A percentile compares a stretch with the other conserved stretches of the same genome.
phyloP scores from a whole-genome alignment of 2,113 vertebrate genomes.

The Zingel zingel region DNA sequence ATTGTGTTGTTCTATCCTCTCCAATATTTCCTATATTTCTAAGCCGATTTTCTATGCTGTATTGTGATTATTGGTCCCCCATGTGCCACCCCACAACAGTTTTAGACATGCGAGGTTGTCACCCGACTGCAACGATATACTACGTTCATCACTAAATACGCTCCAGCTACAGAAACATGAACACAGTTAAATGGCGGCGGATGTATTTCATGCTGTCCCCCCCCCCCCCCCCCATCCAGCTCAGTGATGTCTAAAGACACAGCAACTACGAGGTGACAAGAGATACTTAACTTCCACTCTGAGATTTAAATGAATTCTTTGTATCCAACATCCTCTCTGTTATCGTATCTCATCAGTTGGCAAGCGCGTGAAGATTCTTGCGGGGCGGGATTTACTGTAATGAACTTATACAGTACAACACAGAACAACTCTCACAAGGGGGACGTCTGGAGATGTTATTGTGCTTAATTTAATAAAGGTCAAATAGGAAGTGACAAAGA shows the following conservation, averaged over 20 bases:
- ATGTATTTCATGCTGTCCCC: background rate
- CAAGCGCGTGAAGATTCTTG: slow-evolving; percentile 62
- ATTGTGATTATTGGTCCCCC: no score
- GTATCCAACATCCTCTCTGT: slow-evolving; percentile 40
- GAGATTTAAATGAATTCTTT: slow-evolving; percentile 74
- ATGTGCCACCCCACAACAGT: no score
- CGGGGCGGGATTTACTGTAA: slow-evolving; percentile 74
- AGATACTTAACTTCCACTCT: slow-evolving; percentile 50
- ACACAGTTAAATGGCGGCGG: background rate
- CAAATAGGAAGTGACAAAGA: slow-evolving; percentile 71
- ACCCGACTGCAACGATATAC: no score
- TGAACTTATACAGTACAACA: slow-evolving; percentile 68
- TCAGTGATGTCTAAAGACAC: background rate
- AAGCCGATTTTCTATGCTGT: no score
- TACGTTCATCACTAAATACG: background rate
- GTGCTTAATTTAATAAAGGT: slow-evolving; percentile 80
- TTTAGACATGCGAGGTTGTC: no score
- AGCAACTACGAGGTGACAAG: slow-evolving; percentile 38
- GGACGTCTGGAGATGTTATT: slow-evolving; percentile 66
- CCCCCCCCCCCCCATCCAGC: background rate
- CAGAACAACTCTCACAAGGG: slow-evolving; percentile 61
- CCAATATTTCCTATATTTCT: no score
- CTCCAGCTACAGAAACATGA: background rate
- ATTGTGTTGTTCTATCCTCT: no score
- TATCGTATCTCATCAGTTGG: slow-evolving; percentile 67